Evolutionary conservation across 2,113 vertebrate genomes (phyloP).

Genomic region (Sorex araneus): DNA sequence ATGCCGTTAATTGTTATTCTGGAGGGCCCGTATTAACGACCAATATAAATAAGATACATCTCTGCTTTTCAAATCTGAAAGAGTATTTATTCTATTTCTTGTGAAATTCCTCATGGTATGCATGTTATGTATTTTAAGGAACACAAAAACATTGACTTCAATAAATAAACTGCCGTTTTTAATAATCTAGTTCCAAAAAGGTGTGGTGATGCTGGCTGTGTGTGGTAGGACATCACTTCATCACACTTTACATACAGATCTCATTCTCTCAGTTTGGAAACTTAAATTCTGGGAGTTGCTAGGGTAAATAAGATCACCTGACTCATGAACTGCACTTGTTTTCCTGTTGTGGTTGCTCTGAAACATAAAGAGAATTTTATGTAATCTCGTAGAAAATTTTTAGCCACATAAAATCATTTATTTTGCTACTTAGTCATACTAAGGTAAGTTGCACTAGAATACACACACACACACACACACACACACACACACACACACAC

Average conservation of each 20-base stretch:
- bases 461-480: no score
- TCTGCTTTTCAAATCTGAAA: slow-evolving; percentile 22
- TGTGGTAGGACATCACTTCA: background rate
- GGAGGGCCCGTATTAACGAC: background rate
- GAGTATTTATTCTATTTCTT: slow-evolving; percentile 34
- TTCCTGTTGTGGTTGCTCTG: background rate
- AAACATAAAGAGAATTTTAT: background rate
- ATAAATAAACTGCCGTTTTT: background rate
- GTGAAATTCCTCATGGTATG: background rate
- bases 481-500: no score
- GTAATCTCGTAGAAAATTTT: background rate
- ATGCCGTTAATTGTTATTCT: background rate
- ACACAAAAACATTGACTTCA: slow-evolving; percentile 28
- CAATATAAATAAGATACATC: slow-evolving; percentile 10
- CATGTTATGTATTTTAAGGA: background rate
- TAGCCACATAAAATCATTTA: background rate
- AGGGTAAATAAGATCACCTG: background rate
- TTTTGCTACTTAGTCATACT: background rate
- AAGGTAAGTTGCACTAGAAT: background rate
- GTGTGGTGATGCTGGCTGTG: background rate
- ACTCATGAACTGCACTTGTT: background rate
- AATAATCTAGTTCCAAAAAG: background rate
- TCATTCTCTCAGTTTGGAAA: background rate
- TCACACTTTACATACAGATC: background rate
- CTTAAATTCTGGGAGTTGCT: background rate